Percentiles rank a stretch among this genome's conserved stretches.
Conservation (phyloP, 30 jellyfish, hydroid and myxozoan genomes). For the Hydractinia symbiolongicarpus region DNA sequence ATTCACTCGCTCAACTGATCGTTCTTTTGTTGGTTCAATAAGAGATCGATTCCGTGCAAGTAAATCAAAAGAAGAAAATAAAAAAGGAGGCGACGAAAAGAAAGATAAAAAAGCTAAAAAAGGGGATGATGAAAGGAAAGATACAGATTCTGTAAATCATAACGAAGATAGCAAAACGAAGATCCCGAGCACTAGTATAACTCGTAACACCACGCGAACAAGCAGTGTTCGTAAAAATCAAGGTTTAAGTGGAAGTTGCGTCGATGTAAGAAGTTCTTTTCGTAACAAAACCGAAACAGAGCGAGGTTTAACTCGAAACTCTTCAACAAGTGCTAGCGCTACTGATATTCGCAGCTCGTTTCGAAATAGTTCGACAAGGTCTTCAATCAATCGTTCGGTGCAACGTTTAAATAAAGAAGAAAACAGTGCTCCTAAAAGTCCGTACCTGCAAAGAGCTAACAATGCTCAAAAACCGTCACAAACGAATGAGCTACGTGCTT, state of each 20-base stretch:
- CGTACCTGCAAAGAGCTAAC: neutral
- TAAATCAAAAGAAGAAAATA: neutral
- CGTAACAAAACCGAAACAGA: neutral
- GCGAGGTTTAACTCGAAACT: neutral
- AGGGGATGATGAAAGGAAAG: neutral
- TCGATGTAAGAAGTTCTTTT: neutral
- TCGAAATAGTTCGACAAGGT: neutral
- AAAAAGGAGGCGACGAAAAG: neutral
- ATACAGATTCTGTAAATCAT: neutral
- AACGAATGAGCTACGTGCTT: conserved; percentile 12
- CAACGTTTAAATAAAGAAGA: neutral
- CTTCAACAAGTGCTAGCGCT: neutral
- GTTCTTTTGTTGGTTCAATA: conserved; percentile 22
- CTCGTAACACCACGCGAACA: neutral
- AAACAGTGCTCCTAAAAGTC: neutral
- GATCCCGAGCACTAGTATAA: neutral
- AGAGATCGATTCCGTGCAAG: conserved; percentile 7
- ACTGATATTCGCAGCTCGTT: conserved; percentile 3
- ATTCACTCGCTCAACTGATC: conserved; percentile 19
- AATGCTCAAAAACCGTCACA: neutral
- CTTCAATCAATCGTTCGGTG: neutral
- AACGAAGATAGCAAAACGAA: neutral
- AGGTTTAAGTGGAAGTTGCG: neutral
- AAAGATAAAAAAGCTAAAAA: neutral
- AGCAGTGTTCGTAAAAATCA: neutral